Conservation (phyloP, 2,888 invertebrate species). For the Lycophotia porphyrea region DNA sequence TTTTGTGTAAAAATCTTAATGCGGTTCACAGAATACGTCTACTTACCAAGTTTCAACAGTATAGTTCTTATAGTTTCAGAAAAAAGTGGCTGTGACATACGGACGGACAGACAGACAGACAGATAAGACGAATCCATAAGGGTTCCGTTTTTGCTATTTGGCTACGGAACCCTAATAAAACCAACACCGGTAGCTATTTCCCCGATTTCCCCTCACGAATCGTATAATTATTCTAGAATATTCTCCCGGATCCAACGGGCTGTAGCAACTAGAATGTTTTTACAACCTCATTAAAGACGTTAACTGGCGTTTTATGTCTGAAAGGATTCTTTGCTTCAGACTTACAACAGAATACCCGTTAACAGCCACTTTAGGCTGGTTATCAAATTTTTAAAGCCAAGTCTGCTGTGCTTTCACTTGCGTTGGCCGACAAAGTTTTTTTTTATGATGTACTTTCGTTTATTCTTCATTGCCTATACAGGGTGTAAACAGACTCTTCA, state of each 20-base stretch:
- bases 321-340: constrained; percentile 59
- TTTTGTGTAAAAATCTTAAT: too few species aligned
- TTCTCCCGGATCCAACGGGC: constrained; percentile 29
- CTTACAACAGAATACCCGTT: constrained; percentile 59
- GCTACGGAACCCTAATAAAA: too few species aligned
- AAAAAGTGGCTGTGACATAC: too few species aligned
- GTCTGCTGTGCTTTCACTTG: constrained; percentile 49
- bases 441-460: constrained; percentile 40
- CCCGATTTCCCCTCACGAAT: constrained; percentile 42
- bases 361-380: constrained; percentile 58
- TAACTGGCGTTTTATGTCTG: constrained; percentile 61
- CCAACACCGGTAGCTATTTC: constrained; percentile 40
- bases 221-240: constrained; percentile 53
- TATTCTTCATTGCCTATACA: constrained; percentile 26
- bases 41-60: too few species aligned
- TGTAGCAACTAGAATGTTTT: constrained; percentile 63
- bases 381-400: constrained; percentile 59
- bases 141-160: too few species aligned
- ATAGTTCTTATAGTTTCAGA: too few species aligned
- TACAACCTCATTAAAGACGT: constrained; percentile 62
- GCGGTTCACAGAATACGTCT: too few species aligned
- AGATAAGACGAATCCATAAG: too few species aligned
- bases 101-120: too few species aligned
- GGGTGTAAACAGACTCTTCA: too few species aligned
- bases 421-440: constrained; percentile 43